Evolutionary conservation across 2,888 invertebrate species (phyloP), one percentile per base, ranked within the genome.

Genomic region (Cryptophagus acutangulus): DNA sequence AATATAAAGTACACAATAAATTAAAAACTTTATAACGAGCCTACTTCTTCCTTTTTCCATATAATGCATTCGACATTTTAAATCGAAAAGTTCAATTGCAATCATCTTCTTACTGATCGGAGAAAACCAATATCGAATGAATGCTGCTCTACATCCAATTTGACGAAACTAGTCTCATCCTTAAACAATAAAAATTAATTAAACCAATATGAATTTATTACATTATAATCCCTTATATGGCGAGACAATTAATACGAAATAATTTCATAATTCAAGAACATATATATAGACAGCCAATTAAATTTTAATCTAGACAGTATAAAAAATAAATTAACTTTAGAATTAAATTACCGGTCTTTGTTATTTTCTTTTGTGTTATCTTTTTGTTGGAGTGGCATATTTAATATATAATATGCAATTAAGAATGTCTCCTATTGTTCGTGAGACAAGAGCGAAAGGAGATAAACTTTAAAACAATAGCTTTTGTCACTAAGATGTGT

Each of bases 321-420:
- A 41, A 50, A 48, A 46, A 39, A 48, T 42, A 45, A 46, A 45
- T 45, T 45, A 45, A 45, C 38, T 39, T 37, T 38, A 43, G 41
- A 43, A 50, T 48, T 40, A 43, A 50, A 50, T 47, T 44, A 47
- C 33, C 36, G 36, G 44, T 28, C 45, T 44, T 45, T 45, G 45
- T 43, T 28, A 38, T 50, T 47, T 52, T 49, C 54, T 54, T 56
- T 57, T 57, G 54, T 55, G 44, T 45, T 36, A 49, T 48, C 54
- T 54, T 59, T 57, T 56, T 51, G 54, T 52, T 20, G 24, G 24
- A 31, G 58, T 61, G 59, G 55, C 60, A 62, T 63, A 62, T 63
- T 63, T 63, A 62, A 62, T 62, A 56, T 59, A 59, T 59, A 62
- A 63, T 63, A 59, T 60, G 58, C 62, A 61, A 62, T 63, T 62